Evolutionary conservation across 2,113 vertebrate species (phyloP).

Genomic region (Lucifuga dentata): DNA sequence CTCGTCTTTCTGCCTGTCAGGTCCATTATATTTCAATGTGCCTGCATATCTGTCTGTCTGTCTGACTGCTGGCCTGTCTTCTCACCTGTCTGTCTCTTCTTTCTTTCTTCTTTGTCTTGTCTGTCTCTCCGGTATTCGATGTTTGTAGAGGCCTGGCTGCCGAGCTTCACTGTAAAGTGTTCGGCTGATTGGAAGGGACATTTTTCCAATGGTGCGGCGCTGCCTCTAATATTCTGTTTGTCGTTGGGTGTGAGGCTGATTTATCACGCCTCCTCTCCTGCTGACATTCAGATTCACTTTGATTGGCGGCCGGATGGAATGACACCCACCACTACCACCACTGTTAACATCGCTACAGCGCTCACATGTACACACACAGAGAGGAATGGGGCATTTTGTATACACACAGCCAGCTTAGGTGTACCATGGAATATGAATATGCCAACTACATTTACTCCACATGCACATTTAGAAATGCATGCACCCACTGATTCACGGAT

Average conservation of each 20-base stretch:
- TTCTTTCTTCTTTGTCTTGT: slow-evolving; percentile 43
- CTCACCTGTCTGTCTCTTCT: slow-evolving; percentile 33
- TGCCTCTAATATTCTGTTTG: slow-evolving; percentile 81
- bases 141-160: slow-evolving; percentile 47
- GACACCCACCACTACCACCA: slow-evolving; percentile 53
- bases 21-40: slow-evolving; percentile 11
- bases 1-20: slow-evolving; percentile 38
- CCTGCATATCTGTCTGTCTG: slow-evolving; percentile 24
- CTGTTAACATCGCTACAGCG: slow-evolving; percentile 2
- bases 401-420: slow-evolving; percentile 13
- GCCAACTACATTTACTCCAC: slow-evolving; percentile 45
- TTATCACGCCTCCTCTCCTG: slow-evolving; percentile 74
- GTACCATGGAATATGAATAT: slow-evolving; percentile 33
- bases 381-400: slow-evolving; percentile 19
- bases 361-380: background rate
- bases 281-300: slow-evolving; percentile 79
- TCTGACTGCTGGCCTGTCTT: slow-evolving; percentile 25
- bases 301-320: slow-evolving; percentile 69
- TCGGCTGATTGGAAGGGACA: slow-evolving; percentile 79
- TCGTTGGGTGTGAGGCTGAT: slow-evolving; percentile 76
- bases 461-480: slow-evolving; percentile 35
- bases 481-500: slow-evolving; percentile 19
- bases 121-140: slow-evolving; percentile 52
- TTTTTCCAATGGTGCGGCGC: slow-evolving; percentile 77
- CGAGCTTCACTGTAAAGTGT: slow-evolving; percentile 74